Conservation (phyloP, 23 tunicate species). For the Halocynthia aurantium region DNA sequence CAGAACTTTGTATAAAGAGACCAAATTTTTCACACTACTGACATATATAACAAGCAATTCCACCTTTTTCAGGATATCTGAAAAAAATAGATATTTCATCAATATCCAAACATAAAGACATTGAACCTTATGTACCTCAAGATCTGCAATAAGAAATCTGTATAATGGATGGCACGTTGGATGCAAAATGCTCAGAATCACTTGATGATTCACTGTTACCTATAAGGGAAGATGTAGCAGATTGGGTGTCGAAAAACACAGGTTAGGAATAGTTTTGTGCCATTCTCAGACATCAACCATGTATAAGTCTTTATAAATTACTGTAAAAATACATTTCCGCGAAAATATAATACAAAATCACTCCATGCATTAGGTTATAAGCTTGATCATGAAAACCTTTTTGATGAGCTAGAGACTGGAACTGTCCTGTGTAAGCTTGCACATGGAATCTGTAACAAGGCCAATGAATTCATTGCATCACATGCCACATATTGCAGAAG, state of each 20-base stretch:
- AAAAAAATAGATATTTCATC: too few relatives aligned
- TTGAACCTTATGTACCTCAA: too few relatives aligned
- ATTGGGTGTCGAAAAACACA: constrained; percentile 24
- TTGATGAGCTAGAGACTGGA: constrained; percentile 53
- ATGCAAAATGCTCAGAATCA: constrained; percentile 9
- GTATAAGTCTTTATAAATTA: too few relatives aligned
- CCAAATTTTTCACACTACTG: too few relatives aligned
- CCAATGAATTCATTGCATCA: neutral
- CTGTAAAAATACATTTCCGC: neutral
- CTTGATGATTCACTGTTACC: constrained; percentile 35
- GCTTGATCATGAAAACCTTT: constrained; percentile 15
- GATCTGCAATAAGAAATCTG: too few relatives aligned
- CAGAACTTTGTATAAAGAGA: too few relatives aligned
- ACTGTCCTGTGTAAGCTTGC: constrained; percentile 48
- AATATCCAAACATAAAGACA: too few relatives aligned
- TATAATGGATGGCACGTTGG: neutral
- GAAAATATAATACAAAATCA: neutral
- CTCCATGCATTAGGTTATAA: constrained; percentile 11
- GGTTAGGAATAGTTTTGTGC: constrained; percentile 15
- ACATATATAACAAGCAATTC: too few relatives aligned
- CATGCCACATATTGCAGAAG: neutral
- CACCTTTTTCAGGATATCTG: too few relatives aligned
- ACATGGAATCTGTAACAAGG: constrained; percentile 1
- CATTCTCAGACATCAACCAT: too few relatives aligned
- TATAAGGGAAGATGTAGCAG: constrained; percentile 48